Percentiles rank a stretch among this genome's conserved stretches.
phyloP scores from a whole-genome alignment of 2,113 vertebrate species.

The Egretta garzetta region DNA sequence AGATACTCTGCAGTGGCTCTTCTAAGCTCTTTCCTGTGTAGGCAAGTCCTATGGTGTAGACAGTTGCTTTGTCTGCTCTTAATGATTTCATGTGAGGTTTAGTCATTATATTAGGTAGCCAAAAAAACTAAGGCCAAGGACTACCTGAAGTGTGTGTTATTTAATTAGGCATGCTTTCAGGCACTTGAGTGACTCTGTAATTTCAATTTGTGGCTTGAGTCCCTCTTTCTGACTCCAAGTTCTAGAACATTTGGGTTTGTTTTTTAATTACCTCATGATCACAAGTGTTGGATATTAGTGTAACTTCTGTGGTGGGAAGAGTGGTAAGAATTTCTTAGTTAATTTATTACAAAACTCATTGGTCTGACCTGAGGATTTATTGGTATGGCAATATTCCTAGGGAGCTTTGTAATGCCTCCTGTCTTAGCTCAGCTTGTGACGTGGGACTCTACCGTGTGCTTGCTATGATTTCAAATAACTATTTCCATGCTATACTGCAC shows the following conservation, averaged over 20 bases:
- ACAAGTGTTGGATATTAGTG: background rate
- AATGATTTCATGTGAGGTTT: background rate
- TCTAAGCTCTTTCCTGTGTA: background rate
- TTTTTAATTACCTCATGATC: background rate
- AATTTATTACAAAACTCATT: background rate
- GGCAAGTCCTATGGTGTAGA: background rate
- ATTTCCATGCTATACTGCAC: background rate
- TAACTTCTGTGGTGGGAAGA: background rate
- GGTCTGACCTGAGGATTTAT: background rate
- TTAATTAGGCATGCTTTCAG: background rate
- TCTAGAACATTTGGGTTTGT: background rate
- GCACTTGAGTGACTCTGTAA: background rate
- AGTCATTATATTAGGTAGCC: background rate
- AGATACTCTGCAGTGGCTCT: background rate
- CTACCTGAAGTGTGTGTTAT: background rate
- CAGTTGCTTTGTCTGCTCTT: background rate
- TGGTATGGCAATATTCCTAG: background rate
- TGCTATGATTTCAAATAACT: background rate
- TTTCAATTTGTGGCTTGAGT: background rate
- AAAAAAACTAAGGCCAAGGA: background rate
- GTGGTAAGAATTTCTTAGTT: background rate
- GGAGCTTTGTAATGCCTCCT: background rate
- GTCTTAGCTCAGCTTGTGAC: background rate
- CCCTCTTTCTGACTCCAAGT: background rate
- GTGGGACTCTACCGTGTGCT: accelerated